Evolutionary conservation across 2,888 invertebrate genomes (phyloP).

Genomic region (Scelioninae gen. 1): DNA sequence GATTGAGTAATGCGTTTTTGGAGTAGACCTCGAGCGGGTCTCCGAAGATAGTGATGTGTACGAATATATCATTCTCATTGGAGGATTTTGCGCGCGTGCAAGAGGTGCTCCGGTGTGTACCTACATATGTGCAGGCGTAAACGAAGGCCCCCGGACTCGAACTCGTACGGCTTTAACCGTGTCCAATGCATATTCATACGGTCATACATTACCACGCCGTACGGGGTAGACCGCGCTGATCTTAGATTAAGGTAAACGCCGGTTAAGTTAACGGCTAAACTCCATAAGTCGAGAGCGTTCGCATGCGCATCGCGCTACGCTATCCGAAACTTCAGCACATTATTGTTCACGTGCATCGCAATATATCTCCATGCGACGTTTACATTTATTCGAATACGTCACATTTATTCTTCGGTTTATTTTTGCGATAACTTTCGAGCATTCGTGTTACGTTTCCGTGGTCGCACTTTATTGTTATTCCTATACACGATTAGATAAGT

Average conservation of each 20-base stretch:
- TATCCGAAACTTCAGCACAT: slow-evolving; percentile 67
- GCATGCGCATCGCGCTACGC: slow-evolving; percentile 80
- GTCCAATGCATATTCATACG: slow-evolving; percentile 84
- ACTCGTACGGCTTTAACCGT: slow-evolving; percentile 78
- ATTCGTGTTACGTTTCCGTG: slow-evolving; percentile 24
- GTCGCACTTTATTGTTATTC: slow-evolving; percentile 46
- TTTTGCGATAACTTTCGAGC: slow-evolving; percentile 40
- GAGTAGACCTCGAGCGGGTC: too few species aligned
- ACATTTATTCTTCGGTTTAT: slow-evolving; percentile 46
- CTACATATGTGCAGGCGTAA: slow-evolving; percentile 70
- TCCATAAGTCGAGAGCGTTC: slow-evolving; percentile 82
- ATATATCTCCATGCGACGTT: slow-evolving; percentile 44
- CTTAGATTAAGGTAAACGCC: slow-evolving; percentile 85
- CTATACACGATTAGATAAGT: slow-evolving; percentile 50
- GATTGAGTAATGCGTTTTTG: too few species aligned
- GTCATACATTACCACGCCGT: slow-evolving; percentile 81
- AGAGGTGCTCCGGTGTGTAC: slow-evolving; percentile 60
- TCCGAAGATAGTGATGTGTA: slow-evolving; percentile 3
- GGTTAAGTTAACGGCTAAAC: slow-evolving; percentile 85
- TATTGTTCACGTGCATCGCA: slow-evolving; percentile 59
- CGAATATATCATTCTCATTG: slow-evolving; percentile 32
- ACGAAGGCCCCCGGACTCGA: slow-evolving; percentile 63
- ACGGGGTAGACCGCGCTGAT: slow-evolving; percentile 80
- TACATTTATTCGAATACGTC: slow-evolving; percentile 43
- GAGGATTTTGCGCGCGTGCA: slow-evolving; percentile 66